Evolutionary conservation across 2,113 vertebrate genomes (phyloP).

Genomic region (Nipponia nippon): DNA sequence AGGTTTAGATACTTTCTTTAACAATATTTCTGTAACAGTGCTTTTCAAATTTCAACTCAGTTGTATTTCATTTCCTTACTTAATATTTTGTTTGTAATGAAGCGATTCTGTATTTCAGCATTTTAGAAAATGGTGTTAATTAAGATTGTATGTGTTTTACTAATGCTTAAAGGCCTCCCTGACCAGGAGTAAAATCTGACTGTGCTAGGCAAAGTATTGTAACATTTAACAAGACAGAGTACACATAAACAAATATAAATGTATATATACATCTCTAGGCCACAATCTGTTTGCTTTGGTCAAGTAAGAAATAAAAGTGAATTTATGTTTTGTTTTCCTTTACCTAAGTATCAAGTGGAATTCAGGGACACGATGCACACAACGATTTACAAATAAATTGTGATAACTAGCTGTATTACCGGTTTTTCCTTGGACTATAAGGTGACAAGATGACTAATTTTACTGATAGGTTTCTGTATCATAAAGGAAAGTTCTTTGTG

Average conservation of each 20-base stretch:
- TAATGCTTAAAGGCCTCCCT: neutral
- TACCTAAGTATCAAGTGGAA: neutral
- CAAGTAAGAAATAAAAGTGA: neutral
- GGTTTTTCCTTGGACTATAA: neutral
- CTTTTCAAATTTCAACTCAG: neutral
- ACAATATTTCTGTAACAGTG: neutral
- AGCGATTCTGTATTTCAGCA: neutral
- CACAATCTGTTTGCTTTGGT: neutral
- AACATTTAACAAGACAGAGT: neutral
- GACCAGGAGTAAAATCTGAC: neutral
- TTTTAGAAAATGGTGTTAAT: neutral
- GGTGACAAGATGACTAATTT: neutral
- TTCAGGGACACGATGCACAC: neutral
- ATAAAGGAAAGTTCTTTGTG: neutral
- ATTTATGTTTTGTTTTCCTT: neutral
- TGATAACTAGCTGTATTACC: neutral
- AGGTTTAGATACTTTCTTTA: neutral
- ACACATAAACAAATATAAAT: neutral
- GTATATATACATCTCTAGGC: neutral
- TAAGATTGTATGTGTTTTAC: neutral
- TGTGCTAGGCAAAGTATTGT: neutral
- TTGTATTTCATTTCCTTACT: neutral
- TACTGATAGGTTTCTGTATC: neutral
- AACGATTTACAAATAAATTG: neutral
- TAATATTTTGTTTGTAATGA: neutral